Percentiles rank a stretch among this genome's conserved stretches.
Conservation (phyloP, 2,888 invertebrate genomes). For the Mimumesa dahlbomi region DNA sequence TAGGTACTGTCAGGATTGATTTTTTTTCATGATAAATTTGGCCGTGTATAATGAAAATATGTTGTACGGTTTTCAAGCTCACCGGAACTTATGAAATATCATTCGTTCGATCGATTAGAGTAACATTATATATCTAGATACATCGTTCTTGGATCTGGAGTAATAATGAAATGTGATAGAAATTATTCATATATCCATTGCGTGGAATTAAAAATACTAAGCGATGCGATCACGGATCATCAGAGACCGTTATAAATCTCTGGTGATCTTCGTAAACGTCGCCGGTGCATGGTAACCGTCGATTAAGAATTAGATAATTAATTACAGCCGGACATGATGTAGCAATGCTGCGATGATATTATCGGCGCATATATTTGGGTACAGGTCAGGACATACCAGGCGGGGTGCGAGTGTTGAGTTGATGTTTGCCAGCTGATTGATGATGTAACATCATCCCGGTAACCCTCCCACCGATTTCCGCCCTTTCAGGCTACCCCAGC, state of each 20-base stretch:
- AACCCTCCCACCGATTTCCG: conserved; percentile 67
- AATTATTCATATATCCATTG: too few species aligned
- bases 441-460: conserved; percentile 78
- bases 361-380: conserved; percentile 68
- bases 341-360: conserved; percentile 71
- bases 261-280: conserved; percentile 26
- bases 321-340: conserved; percentile 73
- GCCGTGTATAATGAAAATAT: too few species aligned
- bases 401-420: conserved; percentile 76
- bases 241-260: conserved; percentile 32
- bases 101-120: too few species aligned
- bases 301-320: conserved; percentile 70
- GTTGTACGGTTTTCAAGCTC: too few species aligned
- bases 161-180: too few species aligned
- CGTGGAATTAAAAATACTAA: not conserved
- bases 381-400: conserved; percentile 67
- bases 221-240: not conserved
- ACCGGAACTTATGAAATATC: too few species aligned
- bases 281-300: conserved; percentile 40
- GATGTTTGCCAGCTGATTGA: conserved; percentile 79
- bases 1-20: too few species aligned
- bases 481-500: conserved; percentile 58
- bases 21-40: too few species aligned
- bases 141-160: too few species aligned
- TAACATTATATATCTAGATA: too few species aligned